Conservation (phyloP, 2,797 vertebrate species). For the Lagorchestes hirsutus region DNA sequence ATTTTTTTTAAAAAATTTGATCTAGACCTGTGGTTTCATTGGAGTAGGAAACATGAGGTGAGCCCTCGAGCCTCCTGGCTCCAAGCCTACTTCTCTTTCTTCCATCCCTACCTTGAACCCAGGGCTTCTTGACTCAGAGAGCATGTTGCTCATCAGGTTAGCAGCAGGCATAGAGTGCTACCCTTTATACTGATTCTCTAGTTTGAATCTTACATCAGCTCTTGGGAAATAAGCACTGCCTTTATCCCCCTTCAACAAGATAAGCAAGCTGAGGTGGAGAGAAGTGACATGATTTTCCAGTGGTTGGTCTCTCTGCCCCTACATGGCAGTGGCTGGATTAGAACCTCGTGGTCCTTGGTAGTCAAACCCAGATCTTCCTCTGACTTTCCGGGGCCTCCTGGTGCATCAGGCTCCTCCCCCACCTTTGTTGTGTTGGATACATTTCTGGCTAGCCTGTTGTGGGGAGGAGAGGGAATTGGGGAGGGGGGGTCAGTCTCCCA, state of each 20-base stretch:
- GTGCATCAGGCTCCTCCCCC: neutral
- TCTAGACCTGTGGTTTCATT: neutral
- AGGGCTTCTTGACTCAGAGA: neutral
- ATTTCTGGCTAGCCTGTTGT: no score
- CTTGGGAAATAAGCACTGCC: neutral
- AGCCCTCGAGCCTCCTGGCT: neutral
- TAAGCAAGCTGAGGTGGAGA: neutral
- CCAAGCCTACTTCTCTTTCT: neutral
- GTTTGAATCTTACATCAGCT: neutral
- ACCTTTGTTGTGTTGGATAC: neutral
- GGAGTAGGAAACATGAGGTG: neutral
- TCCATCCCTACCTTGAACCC: neutral
- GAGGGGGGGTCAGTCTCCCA: neutral
- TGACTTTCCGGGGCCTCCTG: neutral
- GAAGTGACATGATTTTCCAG: neutral
- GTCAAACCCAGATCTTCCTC: rapidly evolving
- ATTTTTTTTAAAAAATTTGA: neutral
- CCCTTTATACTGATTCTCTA: neutral
- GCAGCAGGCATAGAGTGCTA: neutral
- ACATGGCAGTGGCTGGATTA: neutral
- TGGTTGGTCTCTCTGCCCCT: neutral
- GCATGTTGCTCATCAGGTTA: neutral
- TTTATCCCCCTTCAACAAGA: neutral
- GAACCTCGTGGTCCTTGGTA: rapidly evolving
- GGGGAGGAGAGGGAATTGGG: neutral